These are phyloP conservation scores for Telmatherina bonti DNA, from an alignment of 2,797 vertebrate genomes.

Conservation along the genomic window DNA sequence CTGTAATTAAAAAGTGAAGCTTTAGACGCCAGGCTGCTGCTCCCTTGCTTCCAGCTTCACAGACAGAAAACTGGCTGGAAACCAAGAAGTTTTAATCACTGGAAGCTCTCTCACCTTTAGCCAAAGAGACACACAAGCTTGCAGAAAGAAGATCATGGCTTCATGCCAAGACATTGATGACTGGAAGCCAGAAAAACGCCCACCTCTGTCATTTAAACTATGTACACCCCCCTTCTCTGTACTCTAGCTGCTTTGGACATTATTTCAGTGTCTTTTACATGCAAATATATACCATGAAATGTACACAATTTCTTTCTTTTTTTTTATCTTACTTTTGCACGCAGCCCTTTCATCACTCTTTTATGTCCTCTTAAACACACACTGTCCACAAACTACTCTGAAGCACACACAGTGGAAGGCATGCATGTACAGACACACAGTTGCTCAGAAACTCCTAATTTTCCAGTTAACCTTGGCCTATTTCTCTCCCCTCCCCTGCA, in stretches of 20 bases:
- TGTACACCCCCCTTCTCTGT: constrained; percentile 7
- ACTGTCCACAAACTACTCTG: not conserved
- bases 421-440: constrained; percentile 3
- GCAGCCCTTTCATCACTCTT: constrained; percentile 39
- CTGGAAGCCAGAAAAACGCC: constrained; percentile 52
- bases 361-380: constrained; percentile 9
- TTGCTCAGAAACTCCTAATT: constrained; percentile 27
- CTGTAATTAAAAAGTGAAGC: constrained; percentile 12
- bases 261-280: constrained; percentile 15
- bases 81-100: constrained; percentile 48
- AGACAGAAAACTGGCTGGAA: constrained; percentile 36
- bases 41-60: constrained; percentile 49
- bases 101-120: constrained; percentile 40
- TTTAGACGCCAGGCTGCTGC: constrained; percentile 29
- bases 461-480: constrained; percentile 61
- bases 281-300: not conserved
- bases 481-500: constrained; percentile 2
- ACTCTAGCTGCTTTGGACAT: constrained; percentile 38
- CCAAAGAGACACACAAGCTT: constrained; percentile 15
- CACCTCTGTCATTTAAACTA: constrained; percentile 50
- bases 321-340: constrained; percentile 56
- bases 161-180: constrained; percentile 25
- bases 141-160: constrained; percentile 33
- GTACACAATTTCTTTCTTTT: not conserved
- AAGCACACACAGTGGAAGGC: not conserved